Conservation (phyloP, 2,888 invertebrate species). For the Tyria jacobaeae region DNA sequence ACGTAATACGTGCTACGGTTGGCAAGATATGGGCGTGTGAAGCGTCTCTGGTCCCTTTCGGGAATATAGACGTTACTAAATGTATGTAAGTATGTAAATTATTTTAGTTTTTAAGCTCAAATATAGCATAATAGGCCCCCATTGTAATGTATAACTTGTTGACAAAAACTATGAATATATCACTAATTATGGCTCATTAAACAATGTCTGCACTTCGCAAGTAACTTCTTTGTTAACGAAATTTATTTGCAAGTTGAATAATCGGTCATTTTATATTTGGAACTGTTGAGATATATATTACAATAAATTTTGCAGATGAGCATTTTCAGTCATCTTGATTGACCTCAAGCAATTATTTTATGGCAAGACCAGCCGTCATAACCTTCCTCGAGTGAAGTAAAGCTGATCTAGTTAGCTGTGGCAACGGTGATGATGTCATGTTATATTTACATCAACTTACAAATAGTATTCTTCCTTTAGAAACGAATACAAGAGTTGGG, state of each 20-base stretch:
- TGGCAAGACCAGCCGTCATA: constrained; percentile 2
- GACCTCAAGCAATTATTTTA: constrained; percentile 23
- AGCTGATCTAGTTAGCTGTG: background rate
- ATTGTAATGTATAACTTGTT: too few species aligned
- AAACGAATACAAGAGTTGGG: background rate
- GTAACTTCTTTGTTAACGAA: background rate
- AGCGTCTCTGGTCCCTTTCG: too few species aligned
- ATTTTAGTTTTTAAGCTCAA: too few species aligned
- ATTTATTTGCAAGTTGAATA: background rate
- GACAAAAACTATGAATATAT: background rate
- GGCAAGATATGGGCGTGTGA: too few species aligned
- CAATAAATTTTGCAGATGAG: background rate
- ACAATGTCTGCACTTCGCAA: background rate
- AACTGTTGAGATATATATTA: background rate
- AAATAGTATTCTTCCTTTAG: background rate
- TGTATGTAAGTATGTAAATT: too few species aligned
- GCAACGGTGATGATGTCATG: constrained; percentile 3
- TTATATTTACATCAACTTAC: background rate
- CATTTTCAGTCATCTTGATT: constrained; percentile 11
- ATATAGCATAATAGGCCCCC: too few species aligned
- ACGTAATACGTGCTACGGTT: too few species aligned
- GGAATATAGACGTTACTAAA: too few species aligned
- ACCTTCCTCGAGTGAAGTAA: constrained; percentile 1
- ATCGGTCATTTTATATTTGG: background rate
- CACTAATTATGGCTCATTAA: background rate